phyloP scores from a whole-genome alignment of 1,140 invertebrate genomes.

The Brachystomella parvula region DNA sequence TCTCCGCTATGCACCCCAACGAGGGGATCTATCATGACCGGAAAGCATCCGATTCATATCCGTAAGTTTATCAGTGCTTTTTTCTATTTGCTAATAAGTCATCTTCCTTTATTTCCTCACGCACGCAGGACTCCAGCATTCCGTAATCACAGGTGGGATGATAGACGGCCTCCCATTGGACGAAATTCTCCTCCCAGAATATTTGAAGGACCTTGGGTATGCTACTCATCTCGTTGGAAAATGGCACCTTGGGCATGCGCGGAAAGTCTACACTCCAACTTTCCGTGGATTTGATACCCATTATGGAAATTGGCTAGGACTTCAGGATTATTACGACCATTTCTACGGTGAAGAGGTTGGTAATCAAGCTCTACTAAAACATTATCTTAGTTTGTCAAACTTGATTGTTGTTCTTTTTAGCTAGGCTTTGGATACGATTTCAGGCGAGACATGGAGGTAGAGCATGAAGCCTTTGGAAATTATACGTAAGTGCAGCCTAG shows the following conservation, averaged over 20 bases:
- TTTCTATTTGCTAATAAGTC: no score
- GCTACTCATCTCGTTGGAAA: slow-evolving; percentile 63
- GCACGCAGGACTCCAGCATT: slow-evolving; percentile 66
- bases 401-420: slow-evolving; percentile 58
- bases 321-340: slow-evolving; percentile 75
- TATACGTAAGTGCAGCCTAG: slow-evolving; percentile 56
- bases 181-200: slow-evolving; percentile 64
- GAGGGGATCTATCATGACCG: slow-evolving; percentile 66
- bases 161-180: slow-evolving; percentile 63
- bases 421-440: slow-evolving; percentile 40
- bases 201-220: slow-evolving; percentile 67
- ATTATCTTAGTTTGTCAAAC: slow-evolving; percentile 61
- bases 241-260: slow-evolving; percentile 43
- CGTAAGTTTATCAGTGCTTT: no score
- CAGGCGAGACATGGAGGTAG: slow-evolving; percentile 34
- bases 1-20: slow-evolving; percentile 62
- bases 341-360: slow-evolving; percentile 19
- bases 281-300: slow-evolving; percentile 74
- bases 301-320: slow-evolving; percentile 74
- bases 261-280: slow-evolving; percentile 63
- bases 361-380: not conserved
- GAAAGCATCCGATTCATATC: slow-evolving; percentile 71
- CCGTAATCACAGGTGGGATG: slow-evolving; percentile 61
- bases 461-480: slow-evolving; percentile 36
- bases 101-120: no score